phyloP scores from a whole-genome alignment of 1,140 invertebrate genomes.

The Drosophila gunungcola region DNA sequence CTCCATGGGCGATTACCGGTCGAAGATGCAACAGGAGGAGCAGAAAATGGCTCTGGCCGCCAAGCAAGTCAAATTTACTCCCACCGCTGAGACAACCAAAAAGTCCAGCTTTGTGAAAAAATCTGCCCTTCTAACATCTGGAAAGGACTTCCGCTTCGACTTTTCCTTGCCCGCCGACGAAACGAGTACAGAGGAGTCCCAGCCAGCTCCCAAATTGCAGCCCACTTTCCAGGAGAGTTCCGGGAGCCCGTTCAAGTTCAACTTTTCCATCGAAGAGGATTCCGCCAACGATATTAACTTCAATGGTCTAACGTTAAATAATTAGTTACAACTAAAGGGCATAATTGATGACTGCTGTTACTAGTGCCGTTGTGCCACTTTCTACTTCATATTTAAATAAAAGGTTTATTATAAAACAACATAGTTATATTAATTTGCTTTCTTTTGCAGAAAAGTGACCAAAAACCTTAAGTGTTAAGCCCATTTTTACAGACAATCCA shows the following conservation, averaged over 20 bases:
- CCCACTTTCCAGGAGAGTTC: slow-evolving; percentile 42
- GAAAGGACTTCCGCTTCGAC: slow-evolving; percentile 85
- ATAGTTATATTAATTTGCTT: no score
- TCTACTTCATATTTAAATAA: slow-evolving; percentile 1
- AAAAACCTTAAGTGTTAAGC: no score
- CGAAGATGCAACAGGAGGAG: slow-evolving; percentile 90
- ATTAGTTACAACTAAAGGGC: background rate
- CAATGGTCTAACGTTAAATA: slow-evolving; percentile 19
- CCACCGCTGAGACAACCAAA: slow-evolving; percentile 67
- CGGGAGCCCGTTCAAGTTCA: slow-evolving; percentile 86
- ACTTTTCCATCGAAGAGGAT: slow-evolving; percentile 84
- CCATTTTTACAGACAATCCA: no score
- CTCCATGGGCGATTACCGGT: slow-evolving; percentile 90
- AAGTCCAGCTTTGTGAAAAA: slow-evolving; percentile 87
- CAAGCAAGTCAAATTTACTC: slow-evolving; percentile 85
- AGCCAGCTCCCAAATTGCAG: slow-evolving; percentile 18
- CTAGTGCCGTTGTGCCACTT: background rate
- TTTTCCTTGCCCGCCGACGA: slow-evolving; percentile 62
- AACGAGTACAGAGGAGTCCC: slow-evolving; percentile 7
- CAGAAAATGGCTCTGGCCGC: slow-evolving; percentile 86
- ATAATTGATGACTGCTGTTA: background rate
- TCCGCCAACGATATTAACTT: slow-evolving; percentile 64
- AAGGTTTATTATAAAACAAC: background rate
- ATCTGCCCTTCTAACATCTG: slow-evolving; percentile 73
- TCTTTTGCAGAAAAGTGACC: no score